These are phyloP conservation scores for Apteryx mantelli DNA, from an alignment of 2,113 vertebrate genomes.

Conservation along the genomic window DNA sequence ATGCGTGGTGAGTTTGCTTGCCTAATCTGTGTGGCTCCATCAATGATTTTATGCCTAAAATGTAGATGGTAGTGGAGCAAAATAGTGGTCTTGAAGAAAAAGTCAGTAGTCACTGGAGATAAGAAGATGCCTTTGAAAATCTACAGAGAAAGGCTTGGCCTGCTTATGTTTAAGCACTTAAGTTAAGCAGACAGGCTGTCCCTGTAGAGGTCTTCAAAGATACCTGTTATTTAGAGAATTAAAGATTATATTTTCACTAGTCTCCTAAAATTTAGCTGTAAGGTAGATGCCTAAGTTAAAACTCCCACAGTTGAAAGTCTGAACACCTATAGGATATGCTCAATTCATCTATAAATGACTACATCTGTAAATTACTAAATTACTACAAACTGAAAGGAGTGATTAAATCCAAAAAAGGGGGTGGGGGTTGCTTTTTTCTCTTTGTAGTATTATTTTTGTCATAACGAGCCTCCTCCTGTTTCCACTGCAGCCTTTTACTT, in stretches of 20 bases:
- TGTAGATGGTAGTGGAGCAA: neutral
- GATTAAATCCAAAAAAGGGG: neutral
- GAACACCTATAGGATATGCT: neutral
- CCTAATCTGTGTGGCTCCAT: neutral
- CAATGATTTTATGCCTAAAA: neutral
- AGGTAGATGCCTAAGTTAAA: neutral
- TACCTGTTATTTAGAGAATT: neutral
- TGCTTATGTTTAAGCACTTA: neutral
- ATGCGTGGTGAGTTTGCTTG: neutral
- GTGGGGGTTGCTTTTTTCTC: neutral
- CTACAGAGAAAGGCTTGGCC: neutral
- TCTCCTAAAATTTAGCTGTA: neutral
- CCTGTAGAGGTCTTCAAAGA: neutral
- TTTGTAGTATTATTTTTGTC: neutral
- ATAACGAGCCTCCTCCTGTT: neutral
- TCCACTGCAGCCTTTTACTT: neutral
- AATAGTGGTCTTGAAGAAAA: neutral
- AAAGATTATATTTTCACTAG: neutral
- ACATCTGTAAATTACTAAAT: neutral
- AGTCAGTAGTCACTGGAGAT: neutral
- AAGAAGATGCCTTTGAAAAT: neutral
- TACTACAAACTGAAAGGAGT: neutral
- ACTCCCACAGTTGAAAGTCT: neutral
- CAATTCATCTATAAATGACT: neutral
- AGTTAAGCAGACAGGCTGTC: neutral